Conservation (phyloP, 1,140 invertebrate species). For the Pseudobourletiella spinata region DNA sequence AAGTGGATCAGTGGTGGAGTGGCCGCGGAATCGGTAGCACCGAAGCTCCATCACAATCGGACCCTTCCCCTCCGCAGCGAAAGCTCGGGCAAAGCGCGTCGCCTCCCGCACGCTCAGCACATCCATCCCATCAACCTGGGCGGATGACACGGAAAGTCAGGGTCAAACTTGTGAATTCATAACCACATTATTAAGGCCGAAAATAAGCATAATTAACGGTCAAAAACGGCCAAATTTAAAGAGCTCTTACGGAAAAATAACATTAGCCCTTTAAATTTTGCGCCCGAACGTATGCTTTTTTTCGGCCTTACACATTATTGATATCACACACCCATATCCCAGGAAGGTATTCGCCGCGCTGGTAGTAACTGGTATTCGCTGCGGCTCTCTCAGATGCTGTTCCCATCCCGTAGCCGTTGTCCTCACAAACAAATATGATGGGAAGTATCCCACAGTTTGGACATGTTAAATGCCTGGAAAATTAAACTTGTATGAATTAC, state of each 20-base stretch:
- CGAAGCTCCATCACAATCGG: slow-evolving; percentile 80
- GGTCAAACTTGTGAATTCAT: no score
- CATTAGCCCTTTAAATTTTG: no score
- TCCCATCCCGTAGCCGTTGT: slow-evolving; percentile 97
- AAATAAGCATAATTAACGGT: no score
- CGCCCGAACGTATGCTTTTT: no score
- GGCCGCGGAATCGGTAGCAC: slow-evolving; percentile 63
- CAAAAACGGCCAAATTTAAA: no score
- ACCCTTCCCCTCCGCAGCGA: slow-evolving; percentile 72
- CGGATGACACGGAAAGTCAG: no score
- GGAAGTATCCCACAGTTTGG: slow-evolving; percentile 83
- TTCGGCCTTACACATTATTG: no score
- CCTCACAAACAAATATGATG: slow-evolving; percentile 91
- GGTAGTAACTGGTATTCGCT: slow-evolving; percentile 83
- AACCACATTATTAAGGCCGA: no score
- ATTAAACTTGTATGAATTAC: no score
- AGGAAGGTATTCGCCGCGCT: slow-evolving; percentile 87
- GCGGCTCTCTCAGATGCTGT: slow-evolving; percentile 78
- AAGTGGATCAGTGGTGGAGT: slow-evolving; percentile 68
- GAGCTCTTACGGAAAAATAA: no score
- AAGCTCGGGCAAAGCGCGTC: slow-evolving; percentile 67
- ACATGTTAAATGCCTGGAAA: slow-evolving; percentile 61
- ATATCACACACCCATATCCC: slow-evolving; percentile 73
- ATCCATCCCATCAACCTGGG: slow-evolving; percentile 98
- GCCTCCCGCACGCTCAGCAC: slow-evolving; percentile 84